Conservation (phyloP, 2,888 invertebrate species). For the Desoria tigrina region DNA sequence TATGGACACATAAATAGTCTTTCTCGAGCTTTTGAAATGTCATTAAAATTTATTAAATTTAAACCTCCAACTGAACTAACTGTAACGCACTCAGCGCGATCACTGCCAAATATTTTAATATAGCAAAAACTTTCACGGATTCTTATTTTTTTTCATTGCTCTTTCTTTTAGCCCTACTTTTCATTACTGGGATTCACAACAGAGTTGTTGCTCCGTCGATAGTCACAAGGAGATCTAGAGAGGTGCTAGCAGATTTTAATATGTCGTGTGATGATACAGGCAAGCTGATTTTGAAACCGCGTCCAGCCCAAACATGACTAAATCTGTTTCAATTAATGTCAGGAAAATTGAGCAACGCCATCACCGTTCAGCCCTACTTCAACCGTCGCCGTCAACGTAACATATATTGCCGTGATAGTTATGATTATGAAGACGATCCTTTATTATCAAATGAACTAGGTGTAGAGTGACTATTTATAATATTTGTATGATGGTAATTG, state of each 20-base stretch:
- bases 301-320: slow-evolving; percentile 63
- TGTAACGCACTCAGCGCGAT: no score
- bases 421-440: slow-evolving; percentile 5
- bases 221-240: slow-evolving; percentile 85
- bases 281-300: slow-evolving; percentile 87
- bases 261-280: slow-evolving; percentile 98
- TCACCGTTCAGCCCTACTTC: slow-evolving; percentile 6
- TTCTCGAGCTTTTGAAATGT: slow-evolving; percentile 24
- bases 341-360: background rate
- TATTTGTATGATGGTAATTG: no score
- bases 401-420: slow-evolving; percentile 14
- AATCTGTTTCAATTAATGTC: slow-evolving; percentile 17
- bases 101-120: no score
- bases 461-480: no score
- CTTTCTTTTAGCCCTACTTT: slow-evolving; percentile 76
- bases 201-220: slow-evolving; percentile 95
- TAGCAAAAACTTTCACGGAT: no score
- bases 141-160: no score
- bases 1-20: slow-evolving; percentile 62
- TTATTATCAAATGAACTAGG: no score
- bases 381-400: background rate
- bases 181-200: slow-evolving; percentile 90
- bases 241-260: slow-evolving; percentile 90
- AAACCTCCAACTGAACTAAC: no score
- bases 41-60: no score